Conservation (phyloP, 1,140 invertebrate genomes). For the Notospermus geniculatus region DNA sequence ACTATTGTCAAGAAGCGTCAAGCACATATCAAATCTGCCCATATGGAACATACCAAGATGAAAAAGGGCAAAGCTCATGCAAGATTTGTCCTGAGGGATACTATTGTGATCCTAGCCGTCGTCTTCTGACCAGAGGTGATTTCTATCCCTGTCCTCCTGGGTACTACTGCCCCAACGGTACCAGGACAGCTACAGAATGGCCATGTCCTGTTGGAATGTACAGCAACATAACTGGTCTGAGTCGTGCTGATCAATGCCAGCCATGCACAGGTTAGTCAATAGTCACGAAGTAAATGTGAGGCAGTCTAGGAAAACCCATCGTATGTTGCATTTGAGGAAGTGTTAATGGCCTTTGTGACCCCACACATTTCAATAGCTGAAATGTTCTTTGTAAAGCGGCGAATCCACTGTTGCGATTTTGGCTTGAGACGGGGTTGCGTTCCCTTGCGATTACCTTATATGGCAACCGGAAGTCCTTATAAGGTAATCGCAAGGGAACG, state of each 20-base stretch:
- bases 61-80: conserved; percentile 30
- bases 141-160: conserved; percentile 42
- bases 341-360: too few species aligned
- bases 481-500: too few species aligned
- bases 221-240: conserved; percentile 40
- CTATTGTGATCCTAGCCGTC: conserved; percentile 42
- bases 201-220: conserved; percentile 44
- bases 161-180: conserved; percentile 45
- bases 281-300: too few species aligned
- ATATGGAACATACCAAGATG: conserved; percentile 43
- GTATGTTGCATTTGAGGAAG: too few species aligned
- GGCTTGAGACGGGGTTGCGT: too few species aligned
- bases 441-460: too few species aligned
- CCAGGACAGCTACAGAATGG: conserved; percentile 30
- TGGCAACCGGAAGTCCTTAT: too few species aligned
- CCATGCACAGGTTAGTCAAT: conserved; percentile 34
- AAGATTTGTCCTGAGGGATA: conserved; percentile 42
- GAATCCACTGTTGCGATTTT: too few species aligned
- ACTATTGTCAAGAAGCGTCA: conserved; percentile 38
- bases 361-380: too few species aligned
- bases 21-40: conserved; percentile 32
- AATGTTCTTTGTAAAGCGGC: too few species aligned
- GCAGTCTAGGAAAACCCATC: too few species aligned
- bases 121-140: conserved; percentile 38
- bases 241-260: conserved; percentile 30